These are phyloP conservation scores for Paratilapia polleni DNA, from an alignment of 2,113 vertebrate species.

Conservation along the genomic window DNA sequence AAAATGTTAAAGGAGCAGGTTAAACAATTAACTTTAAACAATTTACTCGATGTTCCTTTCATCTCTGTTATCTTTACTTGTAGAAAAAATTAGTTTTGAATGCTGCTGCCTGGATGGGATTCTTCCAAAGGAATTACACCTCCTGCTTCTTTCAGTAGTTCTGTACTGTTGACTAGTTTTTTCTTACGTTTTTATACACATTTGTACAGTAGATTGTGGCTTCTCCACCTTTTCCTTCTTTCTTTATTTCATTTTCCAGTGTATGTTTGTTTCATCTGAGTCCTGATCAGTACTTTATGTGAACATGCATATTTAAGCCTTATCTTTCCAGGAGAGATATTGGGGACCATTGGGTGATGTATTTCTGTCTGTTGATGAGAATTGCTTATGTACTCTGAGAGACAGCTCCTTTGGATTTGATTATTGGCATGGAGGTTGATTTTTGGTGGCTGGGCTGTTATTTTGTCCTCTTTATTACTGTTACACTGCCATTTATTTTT, in stretches of 20 bases:
- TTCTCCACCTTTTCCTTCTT: neutral
- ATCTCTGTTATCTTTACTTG: slow-evolving; percentile 19
- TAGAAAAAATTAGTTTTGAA: slow-evolving; percentile 22
- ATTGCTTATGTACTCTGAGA: slow-evolving; percentile 7
- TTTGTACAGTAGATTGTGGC: slow-evolving; percentile 6
- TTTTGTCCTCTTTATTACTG: slow-evolving; percentile 12
- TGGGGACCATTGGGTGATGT: slow-evolving; percentile 15
- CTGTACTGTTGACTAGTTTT: neutral
- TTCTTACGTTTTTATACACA: slow-evolving; percentile 11
- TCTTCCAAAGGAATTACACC: slow-evolving; percentile 41
- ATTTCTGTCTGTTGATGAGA: slow-evolving; percentile 22
- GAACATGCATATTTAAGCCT: neutral
- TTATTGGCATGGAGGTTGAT: slow-evolving; percentile 26
- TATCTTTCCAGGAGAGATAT: slow-evolving; percentile 20
- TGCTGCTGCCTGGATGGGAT: slow-evolving; percentile 48
- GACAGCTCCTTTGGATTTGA: slow-evolving; percentile 25
- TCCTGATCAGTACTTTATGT: neutral
- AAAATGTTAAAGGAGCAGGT: slow-evolving; percentile 47
- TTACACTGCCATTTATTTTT: neutral
- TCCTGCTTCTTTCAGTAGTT: slow-evolving; percentile 46
- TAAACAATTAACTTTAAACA: slow-evolving; percentile 39
- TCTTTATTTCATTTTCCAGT: slow-evolving; percentile 15
- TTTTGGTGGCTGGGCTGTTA: slow-evolving; percentile 49
- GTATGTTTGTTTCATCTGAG: neutral
- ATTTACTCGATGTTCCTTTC: slow-evolving; percentile 5